A percentile compares a stretch with the other conserved stretches of the same genome.
These are phyloP conservation scores for Centruroides sculpturatus DNA, from an alignment of 1,140 invertebrate species.

Conservation along the genomic window DNA sequence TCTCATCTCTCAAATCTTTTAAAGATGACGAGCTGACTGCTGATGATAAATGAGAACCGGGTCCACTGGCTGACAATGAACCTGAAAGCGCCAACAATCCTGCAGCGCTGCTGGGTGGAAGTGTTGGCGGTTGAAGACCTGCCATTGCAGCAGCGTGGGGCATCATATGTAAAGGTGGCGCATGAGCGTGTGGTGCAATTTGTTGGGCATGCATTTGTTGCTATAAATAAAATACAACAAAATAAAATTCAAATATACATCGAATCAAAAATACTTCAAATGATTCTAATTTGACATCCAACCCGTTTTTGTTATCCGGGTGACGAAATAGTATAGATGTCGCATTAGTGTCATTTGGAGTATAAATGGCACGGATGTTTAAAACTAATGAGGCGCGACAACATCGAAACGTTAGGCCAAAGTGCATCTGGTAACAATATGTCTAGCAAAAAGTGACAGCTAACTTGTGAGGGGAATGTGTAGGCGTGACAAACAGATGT, in stretches of 20 bases:
- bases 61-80: constrained; percentile 3
- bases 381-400: not conserved
- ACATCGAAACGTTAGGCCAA: not conserved
- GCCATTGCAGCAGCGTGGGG: constrained; percentile 38
- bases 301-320: not conserved
- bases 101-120: constrained; percentile 22
- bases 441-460: too few relatives aligned
- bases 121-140: constrained; percentile 15
- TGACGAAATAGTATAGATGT: not conserved
- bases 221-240: constrained; percentile 20
- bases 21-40: constrained; percentile 6
- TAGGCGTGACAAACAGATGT: too few relatives aligned
- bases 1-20: constrained; percentile 13
- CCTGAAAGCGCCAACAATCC: constrained; percentile 26
- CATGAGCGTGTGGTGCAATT: constrained; percentile 56
- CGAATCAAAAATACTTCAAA: not conserved
- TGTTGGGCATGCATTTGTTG: constrained; percentile 88
- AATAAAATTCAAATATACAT: not conserved
- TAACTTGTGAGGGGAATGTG: too few relatives aligned
- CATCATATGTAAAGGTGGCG: constrained; percentile 45
- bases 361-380: not conserved
- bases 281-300: not conserved
- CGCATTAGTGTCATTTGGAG: not conserved
- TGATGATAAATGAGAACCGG: constrained; percentile 6
- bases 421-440: too few relatives aligned